phyloP scores from a whole-genome alignment of 2,888 invertebrate genomes.

The Lasioglossum vierecki region DNA sequence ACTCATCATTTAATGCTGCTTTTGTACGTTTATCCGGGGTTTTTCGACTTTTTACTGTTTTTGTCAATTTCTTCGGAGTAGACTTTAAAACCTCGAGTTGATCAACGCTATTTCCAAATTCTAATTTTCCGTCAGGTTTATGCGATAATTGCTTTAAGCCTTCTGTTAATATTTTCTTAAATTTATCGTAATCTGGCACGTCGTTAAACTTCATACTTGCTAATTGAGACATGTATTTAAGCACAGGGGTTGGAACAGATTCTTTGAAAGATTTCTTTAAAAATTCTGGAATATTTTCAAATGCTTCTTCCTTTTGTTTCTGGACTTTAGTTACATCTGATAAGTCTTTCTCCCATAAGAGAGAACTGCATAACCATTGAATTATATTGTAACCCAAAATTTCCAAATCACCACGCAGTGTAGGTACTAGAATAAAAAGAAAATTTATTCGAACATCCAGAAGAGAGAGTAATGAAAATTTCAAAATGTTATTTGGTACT shows the following conservation, averaged over 20 bases:
- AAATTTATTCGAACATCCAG: neutral
- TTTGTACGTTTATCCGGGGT: conserved; percentile 49
- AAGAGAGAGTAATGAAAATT: conserved; percentile 55
- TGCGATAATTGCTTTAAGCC: conserved; percentile 88
- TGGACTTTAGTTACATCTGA: conserved; percentile 87
- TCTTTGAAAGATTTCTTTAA: conserved; percentile 83
- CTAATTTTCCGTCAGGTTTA: conserved; percentile 86
- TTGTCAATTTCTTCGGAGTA: conserved; percentile 48
- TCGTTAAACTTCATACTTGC: conserved; percentile 89
- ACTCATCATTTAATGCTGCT: conserved; percentile 55
- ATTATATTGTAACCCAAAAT: conserved; percentile 97
- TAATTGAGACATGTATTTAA: conserved; percentile 88
- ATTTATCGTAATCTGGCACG: conserved; percentile 90
- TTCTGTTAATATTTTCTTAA: conserved; percentile 87
- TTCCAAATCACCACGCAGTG: conserved; percentile 96
- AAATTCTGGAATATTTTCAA: conserved; percentile 85
- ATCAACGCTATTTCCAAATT: conserved; percentile 81
- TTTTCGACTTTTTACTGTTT: conserved; percentile 53
- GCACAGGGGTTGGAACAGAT: conserved; percentile 80
- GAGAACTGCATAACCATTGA: conserved; percentile 93
- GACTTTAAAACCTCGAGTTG: conserved; percentile 23
- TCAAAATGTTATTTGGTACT: conserved; percentile 77
- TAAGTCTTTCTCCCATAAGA: conserved; percentile 93
- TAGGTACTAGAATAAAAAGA: conserved; percentile 86
- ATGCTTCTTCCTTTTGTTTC: conserved; percentile 88